Evolutionary conservation across 2,797 vertebrate species (phyloP).

Genomic region (Manis pentadactyla): DNA sequence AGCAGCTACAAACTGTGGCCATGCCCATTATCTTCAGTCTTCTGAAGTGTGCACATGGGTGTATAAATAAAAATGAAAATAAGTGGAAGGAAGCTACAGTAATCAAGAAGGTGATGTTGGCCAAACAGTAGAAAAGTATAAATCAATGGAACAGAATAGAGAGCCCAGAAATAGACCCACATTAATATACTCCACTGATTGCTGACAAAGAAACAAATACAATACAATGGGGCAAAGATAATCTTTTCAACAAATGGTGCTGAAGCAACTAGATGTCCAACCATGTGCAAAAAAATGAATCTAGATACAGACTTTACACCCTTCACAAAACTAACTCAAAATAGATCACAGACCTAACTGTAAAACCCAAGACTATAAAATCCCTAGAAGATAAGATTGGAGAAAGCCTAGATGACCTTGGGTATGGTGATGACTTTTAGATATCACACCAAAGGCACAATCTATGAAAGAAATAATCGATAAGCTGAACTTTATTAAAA

Average conservation of each 20-base stretch:
- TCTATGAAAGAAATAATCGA: background rate
- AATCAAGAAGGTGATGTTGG: background rate
- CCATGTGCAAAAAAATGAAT: background rate
- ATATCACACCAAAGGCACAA: background rate
- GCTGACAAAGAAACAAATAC: background rate
- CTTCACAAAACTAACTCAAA: background rate
- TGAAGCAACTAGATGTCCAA: background rate
- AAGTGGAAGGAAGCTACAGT: background rate
- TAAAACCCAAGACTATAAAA: background rate
- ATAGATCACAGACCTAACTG: background rate
- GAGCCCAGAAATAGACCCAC: background rate
- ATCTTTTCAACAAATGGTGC: background rate
- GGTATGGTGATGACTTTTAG: background rate
- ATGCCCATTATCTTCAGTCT: background rate
- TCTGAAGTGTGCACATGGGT: background rate
- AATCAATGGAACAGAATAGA: background rate
- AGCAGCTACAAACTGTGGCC: background rate
- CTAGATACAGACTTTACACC: background rate
- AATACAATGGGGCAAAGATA: background rate
- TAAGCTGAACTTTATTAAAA: background rate
- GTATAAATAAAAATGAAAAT: conserved; percentile 18
- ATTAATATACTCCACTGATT: background rate
- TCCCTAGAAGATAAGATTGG: background rate
- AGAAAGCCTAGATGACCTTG: background rate
- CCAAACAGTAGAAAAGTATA: background rate